Evolutionary conservation across 2,797 vertebrate genomes (phyloP).

Genomic region (Todus mexicanus): DNA sequence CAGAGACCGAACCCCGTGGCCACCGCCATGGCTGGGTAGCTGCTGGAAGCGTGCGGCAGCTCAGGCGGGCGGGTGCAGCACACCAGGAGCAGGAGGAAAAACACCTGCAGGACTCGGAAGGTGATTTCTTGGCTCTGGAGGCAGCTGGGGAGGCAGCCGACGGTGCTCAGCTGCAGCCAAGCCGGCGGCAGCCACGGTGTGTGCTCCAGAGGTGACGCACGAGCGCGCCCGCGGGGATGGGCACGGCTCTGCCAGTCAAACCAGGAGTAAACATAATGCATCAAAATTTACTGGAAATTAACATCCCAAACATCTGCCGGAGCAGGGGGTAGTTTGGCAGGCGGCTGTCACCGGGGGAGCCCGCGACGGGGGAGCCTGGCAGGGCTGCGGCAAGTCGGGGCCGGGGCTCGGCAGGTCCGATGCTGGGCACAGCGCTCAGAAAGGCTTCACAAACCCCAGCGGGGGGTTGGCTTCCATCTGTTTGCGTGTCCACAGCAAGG

Average conservation of each 20-base stretch:
- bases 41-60: accelerated
- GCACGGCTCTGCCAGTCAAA: not conserved
- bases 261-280: not conserved
- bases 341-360: not conserved
- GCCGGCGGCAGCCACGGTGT: accelerated
- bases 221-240: accelerated
- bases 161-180: accelerated
- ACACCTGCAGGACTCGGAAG: not conserved
- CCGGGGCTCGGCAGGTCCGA: not conserved
- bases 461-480: not conserved
- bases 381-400: accelerated
- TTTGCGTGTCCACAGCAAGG: accelerated
- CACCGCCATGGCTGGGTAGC: accelerated
- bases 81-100: not conserved
- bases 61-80: not conserved
- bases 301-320: not conserved
- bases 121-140: not conserved
- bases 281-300: constrained; percentile 18
- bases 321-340: not conserved
- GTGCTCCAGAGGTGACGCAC: not conserved
- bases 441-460: accelerated
- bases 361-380: accelerated
- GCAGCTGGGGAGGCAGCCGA: not conserved
- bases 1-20: not conserved
- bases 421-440: accelerated